Percentiles rank a stretch among this genome's conserved stretches.
Conservation (phyloP, 2,888 invertebrate species). For the Eupelmus urozonus region DNA sequence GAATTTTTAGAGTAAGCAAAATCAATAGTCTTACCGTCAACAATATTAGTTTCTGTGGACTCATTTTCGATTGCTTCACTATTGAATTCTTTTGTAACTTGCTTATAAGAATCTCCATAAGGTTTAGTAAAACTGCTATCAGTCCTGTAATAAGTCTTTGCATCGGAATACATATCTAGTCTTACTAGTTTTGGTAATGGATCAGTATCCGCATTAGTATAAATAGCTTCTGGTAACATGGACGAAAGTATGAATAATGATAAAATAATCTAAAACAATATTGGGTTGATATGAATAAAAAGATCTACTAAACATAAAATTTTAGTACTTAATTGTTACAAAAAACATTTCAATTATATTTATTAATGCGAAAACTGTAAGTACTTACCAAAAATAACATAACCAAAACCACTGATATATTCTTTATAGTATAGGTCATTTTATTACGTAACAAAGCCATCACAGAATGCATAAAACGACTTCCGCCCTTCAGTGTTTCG, state of each 20-base stretch:
- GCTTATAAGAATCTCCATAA: constrained; percentile 61
- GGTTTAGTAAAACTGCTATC: constrained; percentile 42
- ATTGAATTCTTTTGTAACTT: constrained; percentile 60
- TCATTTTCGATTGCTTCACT: constrained; percentile 57
- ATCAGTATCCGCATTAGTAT: not conserved
- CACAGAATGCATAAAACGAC: constrained; percentile 69
- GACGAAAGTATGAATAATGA: constrained; percentile 20
- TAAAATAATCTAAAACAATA: not conserved
- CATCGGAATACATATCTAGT: constrained; percentile 70
- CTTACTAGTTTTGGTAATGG: constrained; percentile 70
- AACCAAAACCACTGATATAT: constrained; percentile 65
- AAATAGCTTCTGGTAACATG: constrained; percentile 26
- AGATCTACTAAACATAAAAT: too few relatives aligned
- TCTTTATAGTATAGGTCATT: constrained; percentile 70
- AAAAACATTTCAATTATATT: not conserved
- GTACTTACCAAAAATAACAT: constrained; percentile 44
- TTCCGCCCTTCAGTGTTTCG: constrained; percentile 66
- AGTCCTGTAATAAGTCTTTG: constrained; percentile 69
- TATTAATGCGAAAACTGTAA: too few relatives aligned
- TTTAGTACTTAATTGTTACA: too few relatives aligned
- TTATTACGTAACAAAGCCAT: constrained; percentile 74
- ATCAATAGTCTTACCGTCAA: constrained; percentile 49
- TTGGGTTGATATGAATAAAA: too few relatives aligned
- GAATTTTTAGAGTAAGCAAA: constrained; percentile 61
- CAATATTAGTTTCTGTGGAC: too few relatives aligned